Evolutionary conservation across 2,797 vertebrate species (phyloP), one percentile per base, ranked within the genome.

Genomic region (Loriculus beryllinus): DNA sequence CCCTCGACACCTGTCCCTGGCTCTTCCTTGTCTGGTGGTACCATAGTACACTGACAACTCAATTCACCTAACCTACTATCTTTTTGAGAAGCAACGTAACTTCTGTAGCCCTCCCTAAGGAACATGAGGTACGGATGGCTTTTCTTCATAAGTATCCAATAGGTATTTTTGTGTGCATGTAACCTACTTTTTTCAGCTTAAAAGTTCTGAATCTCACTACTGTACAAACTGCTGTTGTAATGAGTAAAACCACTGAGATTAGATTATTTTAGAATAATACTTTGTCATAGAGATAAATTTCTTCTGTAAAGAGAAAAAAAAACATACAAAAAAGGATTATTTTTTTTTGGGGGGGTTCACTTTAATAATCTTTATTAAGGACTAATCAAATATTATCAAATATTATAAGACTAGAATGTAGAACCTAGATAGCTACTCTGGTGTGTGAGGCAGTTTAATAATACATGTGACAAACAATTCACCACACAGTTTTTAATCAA

Each of bases 251-350:
- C 64, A 57, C 16, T 52, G 28, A 70, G n/a, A 29, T 26, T 1
- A 43, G 5, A 35, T 35, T 35, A 57, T 35, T 74, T 72, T 63
- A 43, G 21, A 57, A 48, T 15, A 79, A 60, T 48, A 48, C 14
- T 42, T 75, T 29, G 20, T 37, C 59, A 52, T 47, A 47, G 54
- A 49, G 12, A 14, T 12, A 28, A 35, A 52, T 67, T 51, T 72
- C 2, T 62, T 86, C 16, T 45, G 2, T 26, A 59, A 69, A 69
- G 5, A 63, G 14, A 1, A 12, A 65, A 77, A 63, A 35, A 10
- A 0, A 4, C 4, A 12, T 16, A 20, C 2, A 35, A 70, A 28
- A 0, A 17, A 19, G 6, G 6, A 5, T 54, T 57, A 45, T 48
- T 47, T 12, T 2, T 2, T 79, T 64, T 25, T 78, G 37, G 37